Conservation (phyloP, 2,888 invertebrate species). For the Cylloceria caligata region DNA sequence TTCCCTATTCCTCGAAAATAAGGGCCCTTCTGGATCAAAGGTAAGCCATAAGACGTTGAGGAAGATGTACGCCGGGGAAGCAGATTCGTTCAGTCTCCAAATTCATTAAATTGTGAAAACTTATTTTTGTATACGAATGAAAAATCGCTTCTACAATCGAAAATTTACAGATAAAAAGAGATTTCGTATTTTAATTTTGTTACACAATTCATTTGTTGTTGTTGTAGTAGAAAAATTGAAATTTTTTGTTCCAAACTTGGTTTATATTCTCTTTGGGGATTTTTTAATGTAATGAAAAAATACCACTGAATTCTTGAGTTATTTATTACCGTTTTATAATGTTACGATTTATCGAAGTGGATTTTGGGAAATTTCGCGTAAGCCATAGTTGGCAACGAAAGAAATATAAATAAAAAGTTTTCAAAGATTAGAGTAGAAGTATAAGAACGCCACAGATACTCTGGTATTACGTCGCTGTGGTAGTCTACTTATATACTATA, state of each 20-base stretch:
- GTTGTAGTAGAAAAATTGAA: background rate
- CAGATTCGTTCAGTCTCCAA: background rate
- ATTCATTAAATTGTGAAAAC: background rate
- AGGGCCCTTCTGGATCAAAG: background rate
- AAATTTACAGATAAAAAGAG: background rate
- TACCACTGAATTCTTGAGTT: background rate
- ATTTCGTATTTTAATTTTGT: background rate
- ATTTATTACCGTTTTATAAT: background rate
- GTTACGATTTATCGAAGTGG: conserved; percentile 30
- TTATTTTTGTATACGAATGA: background rate
- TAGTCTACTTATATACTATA: conserved; percentile 5
- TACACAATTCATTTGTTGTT: background rate
- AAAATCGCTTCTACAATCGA: background rate
- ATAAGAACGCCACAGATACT: background rate
- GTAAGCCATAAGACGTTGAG: background rate
- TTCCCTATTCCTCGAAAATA: background rate
- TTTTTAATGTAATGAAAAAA: background rate
- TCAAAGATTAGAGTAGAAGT: conserved; percentile 4
- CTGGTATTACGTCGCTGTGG: conserved; percentile 1
- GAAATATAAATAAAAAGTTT: conserved; percentile 19
- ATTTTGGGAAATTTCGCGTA: conserved; percentile 21
- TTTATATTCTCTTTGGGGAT: background rate
- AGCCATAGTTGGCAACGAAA: conserved; percentile 1
- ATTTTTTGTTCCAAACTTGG: background rate
- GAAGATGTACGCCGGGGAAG: background rate